Percentiles rank a stretch among this genome's conserved stretches.
Evolutionary conservation across 37 sponge, comb jelly and placozoan species (phyloP).

Genomic region (Lycopodina hypogea): DNA sequence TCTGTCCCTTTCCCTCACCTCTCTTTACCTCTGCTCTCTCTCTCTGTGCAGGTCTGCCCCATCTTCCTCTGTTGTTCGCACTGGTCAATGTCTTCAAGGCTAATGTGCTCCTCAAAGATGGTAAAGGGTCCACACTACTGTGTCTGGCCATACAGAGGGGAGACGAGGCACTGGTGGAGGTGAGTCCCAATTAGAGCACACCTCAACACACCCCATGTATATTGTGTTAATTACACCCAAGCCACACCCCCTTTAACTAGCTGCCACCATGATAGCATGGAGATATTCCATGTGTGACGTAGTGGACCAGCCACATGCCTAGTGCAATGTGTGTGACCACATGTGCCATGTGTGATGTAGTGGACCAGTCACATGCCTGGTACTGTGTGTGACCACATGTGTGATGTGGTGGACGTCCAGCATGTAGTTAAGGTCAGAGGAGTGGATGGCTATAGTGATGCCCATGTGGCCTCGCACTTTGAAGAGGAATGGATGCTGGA

Average conservation of each 20-base stretch:
- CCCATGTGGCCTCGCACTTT: too few species aligned
- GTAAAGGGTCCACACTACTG: conserved; percentile 50
- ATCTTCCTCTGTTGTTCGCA: conserved; percentile 47
- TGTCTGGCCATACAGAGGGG: conserved; percentile 47
- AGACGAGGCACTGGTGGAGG: conserved; percentile 57
- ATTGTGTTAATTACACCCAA: background rate
- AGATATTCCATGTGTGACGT: too few species aligned
- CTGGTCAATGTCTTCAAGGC: conserved; percentile 46
- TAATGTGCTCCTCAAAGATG: conserved; percentile 26
- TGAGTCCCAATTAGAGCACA: too few species aligned
- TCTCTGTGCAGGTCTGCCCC: conserved; percentile 45
- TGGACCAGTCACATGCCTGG: background rate
- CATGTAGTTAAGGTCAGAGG: too few species aligned
- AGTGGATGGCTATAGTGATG: too few species aligned
- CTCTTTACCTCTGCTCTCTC: background rate
- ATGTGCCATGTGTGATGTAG: background rate
- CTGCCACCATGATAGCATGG: too few species aligned
- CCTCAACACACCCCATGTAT: background rate
- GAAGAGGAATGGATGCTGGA: too few species aligned
- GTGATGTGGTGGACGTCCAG: too few species aligned
- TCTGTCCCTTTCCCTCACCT: conserved; percentile 1
- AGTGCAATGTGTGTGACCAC: too few species aligned
- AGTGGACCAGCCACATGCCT: too few species aligned
- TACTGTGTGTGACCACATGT: background rate
- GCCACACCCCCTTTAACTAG: too few species aligned